phyloP scores from a whole-genome alignment of 1,140 invertebrate species.

The Calliphora vicina region DNA sequence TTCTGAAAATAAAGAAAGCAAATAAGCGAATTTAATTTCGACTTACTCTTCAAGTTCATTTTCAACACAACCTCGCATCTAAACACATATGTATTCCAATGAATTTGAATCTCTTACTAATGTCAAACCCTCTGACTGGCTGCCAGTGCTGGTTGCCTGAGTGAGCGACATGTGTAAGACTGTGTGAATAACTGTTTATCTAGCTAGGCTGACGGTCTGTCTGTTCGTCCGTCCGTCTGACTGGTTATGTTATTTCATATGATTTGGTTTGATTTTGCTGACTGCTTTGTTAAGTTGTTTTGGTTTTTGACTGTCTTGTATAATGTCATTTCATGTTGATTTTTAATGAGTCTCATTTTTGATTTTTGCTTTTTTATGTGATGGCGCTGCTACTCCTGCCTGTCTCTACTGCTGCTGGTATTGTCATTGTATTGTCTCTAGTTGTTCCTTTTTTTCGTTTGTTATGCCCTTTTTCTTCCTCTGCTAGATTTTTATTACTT shows the following conservation, averaged over 20 bases:
- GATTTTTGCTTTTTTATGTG: neutral
- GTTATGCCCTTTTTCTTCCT: neutral
- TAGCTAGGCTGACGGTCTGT: neutral
- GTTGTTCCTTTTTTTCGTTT: conserved; percentile 5
- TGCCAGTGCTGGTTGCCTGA: neutral
- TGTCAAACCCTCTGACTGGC: neutral
- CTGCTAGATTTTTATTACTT: neutral
- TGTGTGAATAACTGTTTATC: neutral
- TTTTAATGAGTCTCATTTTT: conserved; percentile 10
- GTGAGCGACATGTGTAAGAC: neutral
- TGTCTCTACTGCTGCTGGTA: neutral
- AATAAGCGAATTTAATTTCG: too few species aligned
- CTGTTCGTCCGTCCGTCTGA: neutral
- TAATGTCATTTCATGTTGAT: conserved; percentile 13
- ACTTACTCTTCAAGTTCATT: too few species aligned
- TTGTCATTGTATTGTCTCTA: neutral
- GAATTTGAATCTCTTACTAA: neutral
- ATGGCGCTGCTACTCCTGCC: neutral
- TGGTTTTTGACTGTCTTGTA: conserved; percentile 1
- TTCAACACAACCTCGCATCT: neutral
- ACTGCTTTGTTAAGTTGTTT: neutral
- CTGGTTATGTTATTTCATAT: neutral
- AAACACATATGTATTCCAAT: neutral
- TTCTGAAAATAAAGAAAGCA: too few species aligned
- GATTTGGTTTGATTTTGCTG: neutral